A percentile compares a stretch with the other conserved stretches of the same genome.
These are phyloP conservation scores for Stomatorhinus ivindoensis DNA, from an alignment of 2,113 vertebrate genomes.

Conservation along the genomic window DNA sequence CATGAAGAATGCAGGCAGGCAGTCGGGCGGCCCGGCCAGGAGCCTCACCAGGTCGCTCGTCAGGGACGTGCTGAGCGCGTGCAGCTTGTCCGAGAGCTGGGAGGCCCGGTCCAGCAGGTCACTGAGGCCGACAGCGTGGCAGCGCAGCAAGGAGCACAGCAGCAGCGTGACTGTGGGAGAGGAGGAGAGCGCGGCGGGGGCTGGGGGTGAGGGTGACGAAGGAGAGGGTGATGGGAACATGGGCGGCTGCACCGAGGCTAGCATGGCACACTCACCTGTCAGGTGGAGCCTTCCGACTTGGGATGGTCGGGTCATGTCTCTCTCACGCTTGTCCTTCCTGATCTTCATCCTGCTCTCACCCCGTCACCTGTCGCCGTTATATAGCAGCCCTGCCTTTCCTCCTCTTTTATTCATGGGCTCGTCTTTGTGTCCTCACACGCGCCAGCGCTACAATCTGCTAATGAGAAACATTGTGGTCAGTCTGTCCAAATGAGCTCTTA, in stretches of 20 bases:
- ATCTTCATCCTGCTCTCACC: neutral
- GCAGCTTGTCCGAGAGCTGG: constrained; percentile 59
- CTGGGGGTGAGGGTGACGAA: neutral
- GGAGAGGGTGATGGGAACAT: neutral
- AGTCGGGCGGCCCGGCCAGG: neutral
- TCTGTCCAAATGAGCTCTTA: constrained; percentile 1
- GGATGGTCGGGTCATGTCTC: constrained; percentile 13
- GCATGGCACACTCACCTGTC: constrained; percentile 25
- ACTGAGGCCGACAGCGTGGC: constrained; percentile 41
- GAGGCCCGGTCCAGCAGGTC: constrained; percentile 61
- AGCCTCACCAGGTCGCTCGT: constrained; percentile 56
- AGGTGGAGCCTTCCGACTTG: constrained; percentile 23
- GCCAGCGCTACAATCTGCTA: constrained; percentile 24
- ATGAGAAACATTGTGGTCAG: constrained; percentile 42
- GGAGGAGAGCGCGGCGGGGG: neutral
- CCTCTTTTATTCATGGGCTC: constrained; percentile 32
- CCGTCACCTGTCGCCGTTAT: constrained; percentile 23
- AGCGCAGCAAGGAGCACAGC: constrained; percentile 34
- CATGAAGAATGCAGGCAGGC: neutral
- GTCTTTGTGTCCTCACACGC: constrained; percentile 20
- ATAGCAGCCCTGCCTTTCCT: constrained; percentile 27
- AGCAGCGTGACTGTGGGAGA: constrained; percentile 21
- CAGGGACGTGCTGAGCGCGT: constrained; percentile 58
- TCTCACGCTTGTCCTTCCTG: neutral
- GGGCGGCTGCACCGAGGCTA: neutral